phyloP scores from a whole-genome alignment of 2,797 vertebrate genomes.

The Anguilla marmorata region DNA sequence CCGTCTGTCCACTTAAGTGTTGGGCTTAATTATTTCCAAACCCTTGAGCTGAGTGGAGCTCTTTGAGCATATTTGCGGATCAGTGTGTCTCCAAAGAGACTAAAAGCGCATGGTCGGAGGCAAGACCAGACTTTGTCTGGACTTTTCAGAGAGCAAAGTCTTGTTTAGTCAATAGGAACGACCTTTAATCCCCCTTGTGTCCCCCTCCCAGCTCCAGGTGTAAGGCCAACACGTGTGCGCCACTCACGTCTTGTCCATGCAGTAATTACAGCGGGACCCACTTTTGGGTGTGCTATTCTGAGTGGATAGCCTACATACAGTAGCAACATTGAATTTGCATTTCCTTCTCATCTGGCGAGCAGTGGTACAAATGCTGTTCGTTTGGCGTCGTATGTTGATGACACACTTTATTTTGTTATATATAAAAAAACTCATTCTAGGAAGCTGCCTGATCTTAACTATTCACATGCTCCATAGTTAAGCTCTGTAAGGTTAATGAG shows the following conservation, averaged over 20 bases:
- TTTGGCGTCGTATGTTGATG: neutral
- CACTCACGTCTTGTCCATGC: neutral
- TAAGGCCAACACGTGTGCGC: conserved; percentile 51
- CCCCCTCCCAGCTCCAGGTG: conserved; percentile 66
- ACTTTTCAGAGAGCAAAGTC: conserved; percentile 69
- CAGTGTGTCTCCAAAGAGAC: conserved; percentile 64
- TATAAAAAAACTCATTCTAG: conserved; percentile 58
- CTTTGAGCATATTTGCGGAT: conserved; percentile 66
- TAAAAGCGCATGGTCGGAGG: conserved; percentile 66
- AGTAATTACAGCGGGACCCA: neutral
- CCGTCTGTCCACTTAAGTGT: neutral
- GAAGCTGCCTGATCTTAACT: conserved; percentile 51
- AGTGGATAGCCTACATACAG: neutral
- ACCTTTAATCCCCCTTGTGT: conserved; percentile 62
- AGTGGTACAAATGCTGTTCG: neutral
- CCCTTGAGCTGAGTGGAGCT: conserved; percentile 53
- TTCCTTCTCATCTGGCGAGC: neutral
- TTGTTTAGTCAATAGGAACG: conserved; percentile 64
- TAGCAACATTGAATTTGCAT: neutral
- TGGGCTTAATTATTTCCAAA: neutral
- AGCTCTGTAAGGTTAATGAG: conserved; percentile 77
- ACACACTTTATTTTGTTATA: conserved; percentile 30
- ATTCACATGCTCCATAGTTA: conserved; percentile 67
- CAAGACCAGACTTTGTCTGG: conserved; percentile 69
- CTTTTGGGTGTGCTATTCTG: neutral